phyloP scores from a whole-genome alignment of 2,797 vertebrate genomes.

The Silurus lanzhouensis region DNA sequence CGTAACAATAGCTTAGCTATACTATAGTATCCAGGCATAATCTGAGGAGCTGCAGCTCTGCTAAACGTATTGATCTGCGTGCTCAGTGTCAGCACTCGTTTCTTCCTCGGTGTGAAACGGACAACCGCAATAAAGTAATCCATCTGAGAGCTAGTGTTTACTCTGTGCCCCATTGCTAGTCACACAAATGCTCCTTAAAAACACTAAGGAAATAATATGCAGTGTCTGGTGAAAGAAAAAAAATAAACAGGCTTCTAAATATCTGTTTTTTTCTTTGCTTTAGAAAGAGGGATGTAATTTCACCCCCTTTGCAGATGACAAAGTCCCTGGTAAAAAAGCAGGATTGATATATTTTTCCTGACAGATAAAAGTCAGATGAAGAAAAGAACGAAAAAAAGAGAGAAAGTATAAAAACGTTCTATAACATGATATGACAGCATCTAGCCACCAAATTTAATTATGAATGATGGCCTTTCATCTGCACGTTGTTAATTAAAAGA shows the following conservation, averaged over 20 bases:
- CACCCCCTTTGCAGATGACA: slow-evolving; percentile 62
- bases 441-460: slow-evolving; percentile 72
- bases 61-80: slow-evolving; percentile 70
- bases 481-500: slow-evolving; percentile 70
- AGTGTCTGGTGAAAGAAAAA: slow-evolving; percentile 2
- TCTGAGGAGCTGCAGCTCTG: slow-evolving; percentile 39
- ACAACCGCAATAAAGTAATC: slow-evolving; percentile 65
- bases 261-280: slow-evolving; percentile 3
- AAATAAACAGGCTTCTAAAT: slow-evolving; percentile 36
- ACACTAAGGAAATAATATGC: slow-evolving; percentile 6
- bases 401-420: slow-evolving; percentile 53
- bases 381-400: background rate
- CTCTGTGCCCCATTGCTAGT: slow-evolving; percentile 63
- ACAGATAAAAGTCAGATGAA: slow-evolving; percentile 69
- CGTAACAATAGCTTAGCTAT: slow-evolving; percentile 38
- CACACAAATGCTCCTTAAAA: slow-evolving; percentile 41
- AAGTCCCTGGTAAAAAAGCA: slow-evolving; percentile 52
- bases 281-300: slow-evolving; percentile 54
- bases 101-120: slow-evolving; percentile 66
- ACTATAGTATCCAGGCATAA: slow-evolving; percentile 32
- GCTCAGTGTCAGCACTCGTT: slow-evolving; percentile 62
- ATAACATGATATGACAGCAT: slow-evolving; percentile 68
- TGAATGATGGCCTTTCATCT: slow-evolving; percentile 79
- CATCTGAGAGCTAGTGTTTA: slow-evolving; percentile 69
- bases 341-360: slow-evolving; percentile 39